Evolutionary conservation across 2,113 vertebrate genomes (phyloP).

Genomic region (Felis chaus): DNA sequence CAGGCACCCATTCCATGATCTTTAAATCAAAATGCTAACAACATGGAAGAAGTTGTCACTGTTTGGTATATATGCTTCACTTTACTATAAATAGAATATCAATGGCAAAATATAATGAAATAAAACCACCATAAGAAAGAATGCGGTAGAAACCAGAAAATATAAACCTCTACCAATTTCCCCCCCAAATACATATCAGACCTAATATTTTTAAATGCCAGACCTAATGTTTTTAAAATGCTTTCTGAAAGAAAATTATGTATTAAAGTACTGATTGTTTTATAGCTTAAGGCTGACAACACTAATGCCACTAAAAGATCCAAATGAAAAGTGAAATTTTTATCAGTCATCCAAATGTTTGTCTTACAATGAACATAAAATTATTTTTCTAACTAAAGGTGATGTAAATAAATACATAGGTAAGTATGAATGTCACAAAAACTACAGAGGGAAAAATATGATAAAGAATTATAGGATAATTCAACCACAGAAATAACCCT

Average conservation of each 20-base stretch:
- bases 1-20: constrained; percentile 17
- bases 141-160: constrained; percentile 25
- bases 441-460: constrained; percentile 14
- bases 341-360: constrained; percentile 52
- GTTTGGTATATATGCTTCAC: not conserved
- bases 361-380: constrained; percentile 13
- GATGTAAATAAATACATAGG: constrained; percentile 47
- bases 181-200: not conserved
- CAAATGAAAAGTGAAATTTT: constrained; percentile 52
- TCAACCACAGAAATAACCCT: constrained; percentile 45
- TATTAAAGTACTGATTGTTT: constrained; percentile 7
- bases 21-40: constrained; percentile 58
- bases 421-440: constrained; percentile 42
- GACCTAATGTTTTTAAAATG: constrained; percentile 51
- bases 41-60: constrained; percentile 4
- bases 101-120: constrained; percentile 53
- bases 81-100: constrained; percentile 56
- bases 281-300: constrained; percentile 45
- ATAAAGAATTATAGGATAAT: constrained; percentile 11
- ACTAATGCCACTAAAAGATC: constrained; percentile 36
- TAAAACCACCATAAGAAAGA: constrained; percentile 42
- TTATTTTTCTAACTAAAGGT: constrained; percentile 49
- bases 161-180: constrained; percentile 9
- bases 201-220: constrained; percentile 32
- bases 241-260: constrained; percentile 14